Evolutionary conservation across 2,113 vertebrate species (phyloP).

Genomic region (Saccopteryx leptura): DNA sequence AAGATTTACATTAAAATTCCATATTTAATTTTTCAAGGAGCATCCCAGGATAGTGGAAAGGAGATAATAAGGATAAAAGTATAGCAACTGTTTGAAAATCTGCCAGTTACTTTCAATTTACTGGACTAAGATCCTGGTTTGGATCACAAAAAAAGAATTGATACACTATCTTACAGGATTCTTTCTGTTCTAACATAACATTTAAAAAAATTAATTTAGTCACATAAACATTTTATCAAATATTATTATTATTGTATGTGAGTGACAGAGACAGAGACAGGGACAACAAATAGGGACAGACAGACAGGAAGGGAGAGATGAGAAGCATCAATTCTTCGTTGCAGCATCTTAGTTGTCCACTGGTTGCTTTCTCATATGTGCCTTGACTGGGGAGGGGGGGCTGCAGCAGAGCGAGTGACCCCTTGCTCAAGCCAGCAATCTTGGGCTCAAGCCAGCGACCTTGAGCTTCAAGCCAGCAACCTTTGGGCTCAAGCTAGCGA

Average conservation of each 20-base stretch:
- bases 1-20: slow-evolving; percentile 43
- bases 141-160: slow-evolving; percentile 23
- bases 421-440: no score
- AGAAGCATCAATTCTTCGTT: no score
- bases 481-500: no score
- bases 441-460: no score
- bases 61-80: not conserved
- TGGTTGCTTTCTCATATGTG: no score
- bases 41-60: not conserved
- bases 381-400: no score
- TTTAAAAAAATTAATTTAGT: slow-evolving; percentile 21
- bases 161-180: not conserved
- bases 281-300: no score
- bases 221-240: not conserved
- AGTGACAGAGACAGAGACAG: no score
- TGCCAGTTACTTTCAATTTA: not conserved
- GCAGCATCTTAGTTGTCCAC: no score
- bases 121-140: slow-evolving; percentile 1
- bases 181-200: not conserved
- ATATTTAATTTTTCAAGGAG: slow-evolving; percentile 46
- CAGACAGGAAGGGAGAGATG: no score
- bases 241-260: not conserved
- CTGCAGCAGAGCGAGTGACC: no score
- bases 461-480: no score
- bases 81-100: not conserved